Evolutionary conservation across 2,888 invertebrate species (phyloP).

Genomic region (Thysanoteuthis rhombus): DNA sequence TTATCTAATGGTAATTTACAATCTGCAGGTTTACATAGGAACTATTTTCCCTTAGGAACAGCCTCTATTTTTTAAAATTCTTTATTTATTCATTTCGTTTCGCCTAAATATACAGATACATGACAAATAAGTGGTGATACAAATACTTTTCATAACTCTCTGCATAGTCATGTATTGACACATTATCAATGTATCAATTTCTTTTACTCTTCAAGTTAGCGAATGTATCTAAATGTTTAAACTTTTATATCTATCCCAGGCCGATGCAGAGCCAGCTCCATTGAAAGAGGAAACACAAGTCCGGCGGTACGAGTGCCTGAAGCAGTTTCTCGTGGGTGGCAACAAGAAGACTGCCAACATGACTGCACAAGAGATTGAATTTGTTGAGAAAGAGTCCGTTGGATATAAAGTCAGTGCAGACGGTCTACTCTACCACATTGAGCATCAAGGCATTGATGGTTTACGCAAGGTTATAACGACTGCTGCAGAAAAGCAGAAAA

Average conservation of each 20-base stretch:
- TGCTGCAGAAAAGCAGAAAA: conserved; percentile 41
- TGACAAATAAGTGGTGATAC: too few species aligned
- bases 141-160: too few species aligned
- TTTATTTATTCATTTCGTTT: too few species aligned
- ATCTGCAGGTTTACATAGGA: too few species aligned
- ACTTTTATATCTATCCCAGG: not conserved
- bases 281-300: not conserved
- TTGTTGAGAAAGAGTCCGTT: not conserved
- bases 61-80: too few species aligned
- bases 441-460: conserved; percentile 14
- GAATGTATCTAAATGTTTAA: too few species aligned
- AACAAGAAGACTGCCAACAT: not conserved
- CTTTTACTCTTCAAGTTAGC: too few species aligned
- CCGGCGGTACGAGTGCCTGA: not conserved
- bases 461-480: conserved; percentile 40
- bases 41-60: too few species aligned
- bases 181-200: too few species aligned
- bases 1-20: too few species aligned
- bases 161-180: too few species aligned
- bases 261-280: conserved; percentile 21
- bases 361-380: conserved; percentile 18
- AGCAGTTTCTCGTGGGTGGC: not conserved
- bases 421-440: conserved; percentile 41
- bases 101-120: too few species aligned
- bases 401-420: conserved; percentile 35